Evolutionary conservation across 1,140 invertebrate species (phyloP).

Genomic region (Drosophila eugracilis): DNA sequence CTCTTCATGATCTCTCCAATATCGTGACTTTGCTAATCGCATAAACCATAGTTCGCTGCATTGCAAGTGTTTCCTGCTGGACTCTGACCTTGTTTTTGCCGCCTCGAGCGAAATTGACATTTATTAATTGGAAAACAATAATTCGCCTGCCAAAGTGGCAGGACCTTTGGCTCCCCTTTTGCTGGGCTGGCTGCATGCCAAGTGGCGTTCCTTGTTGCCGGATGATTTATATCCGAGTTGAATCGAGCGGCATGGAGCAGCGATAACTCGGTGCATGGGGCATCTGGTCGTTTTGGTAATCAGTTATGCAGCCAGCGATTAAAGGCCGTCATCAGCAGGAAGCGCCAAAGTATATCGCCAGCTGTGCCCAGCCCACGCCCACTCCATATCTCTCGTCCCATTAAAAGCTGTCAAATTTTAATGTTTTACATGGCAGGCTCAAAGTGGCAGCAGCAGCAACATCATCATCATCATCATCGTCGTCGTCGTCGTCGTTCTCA

Average conservation of each 20-base stretch:
- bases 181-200: slow-evolving; percentile 53
- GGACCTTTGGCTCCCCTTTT: not conserved
- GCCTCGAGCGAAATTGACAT: slow-evolving; percentile 76
- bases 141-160: slow-evolving; percentile 67
- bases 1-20: not conserved
- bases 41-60: slow-evolving; percentile 16
- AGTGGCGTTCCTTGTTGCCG: slow-evolving; percentile 46
- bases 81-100: slow-evolving; percentile 66
- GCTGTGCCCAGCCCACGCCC: slow-evolving; percentile 33
- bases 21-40: slow-evolving; percentile 7
- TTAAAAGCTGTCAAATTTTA: slow-evolving; percentile 81
- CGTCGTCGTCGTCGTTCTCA: not conserved
- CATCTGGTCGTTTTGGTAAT: slow-evolving; percentile 39
- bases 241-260: slow-evolving; percentile 15
- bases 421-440: slow-evolving; percentile 77
- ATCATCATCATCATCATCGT: slow-evolving; percentile 11
- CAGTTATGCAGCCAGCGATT: slow-evolving; percentile 70
- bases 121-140: slow-evolving; percentile 84
- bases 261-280: slow-evolving; percentile 40
- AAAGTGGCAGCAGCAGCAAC: slow-evolving; percentile 56
- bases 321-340: slow-evolving; percentile 69
- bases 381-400: slow-evolving; percentile 27
- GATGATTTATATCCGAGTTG: slow-evolving; percentile 64
- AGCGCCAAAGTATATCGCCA: slow-evolving; percentile 50
- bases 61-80: slow-evolving; percentile 12